Evolutionary conservation across 2,113 vertebrate species (phyloP).

Genomic region (Varanus komodoensis): DNA sequence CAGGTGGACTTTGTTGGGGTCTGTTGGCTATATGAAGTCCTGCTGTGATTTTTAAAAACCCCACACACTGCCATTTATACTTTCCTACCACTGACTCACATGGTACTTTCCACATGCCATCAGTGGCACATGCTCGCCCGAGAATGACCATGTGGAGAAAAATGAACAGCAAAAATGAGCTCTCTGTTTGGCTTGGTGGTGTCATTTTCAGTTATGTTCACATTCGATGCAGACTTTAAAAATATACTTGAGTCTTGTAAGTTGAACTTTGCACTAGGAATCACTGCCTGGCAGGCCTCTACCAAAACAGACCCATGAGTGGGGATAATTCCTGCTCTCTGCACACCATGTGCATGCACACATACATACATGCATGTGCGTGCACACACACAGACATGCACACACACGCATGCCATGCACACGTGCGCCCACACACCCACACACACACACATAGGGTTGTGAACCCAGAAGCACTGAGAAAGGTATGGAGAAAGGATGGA

Average conservation of each 20-base stretch:
- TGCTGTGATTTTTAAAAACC: neutral
- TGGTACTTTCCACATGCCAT: neutral
- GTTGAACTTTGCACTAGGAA: neutral
- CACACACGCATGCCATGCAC: too few species aligned
- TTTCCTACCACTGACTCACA: neutral
- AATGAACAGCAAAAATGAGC: neutral
- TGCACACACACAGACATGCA: too few species aligned
- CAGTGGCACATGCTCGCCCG: neutral
- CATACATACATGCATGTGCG: too few species aligned
- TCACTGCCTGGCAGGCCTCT: neutral
- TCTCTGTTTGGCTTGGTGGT: neutral
- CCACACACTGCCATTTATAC: neutral
- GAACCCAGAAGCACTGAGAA: neutral
- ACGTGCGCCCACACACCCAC: too few species aligned
- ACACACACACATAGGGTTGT: too few species aligned
- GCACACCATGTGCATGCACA: too few species aligned
- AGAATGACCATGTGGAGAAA: neutral
- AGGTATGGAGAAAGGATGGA: neutral
- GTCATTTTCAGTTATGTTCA: neutral
- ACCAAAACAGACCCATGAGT: neutral
- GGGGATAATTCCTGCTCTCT: neutral
- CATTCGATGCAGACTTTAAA: neutral
- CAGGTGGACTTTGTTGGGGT: neutral
- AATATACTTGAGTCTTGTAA: neutral
- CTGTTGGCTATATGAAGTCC: neutral